Base-by-base conservation (phyloP, 2,797 vertebrate genomes). In the Columba guinea region DNA sequence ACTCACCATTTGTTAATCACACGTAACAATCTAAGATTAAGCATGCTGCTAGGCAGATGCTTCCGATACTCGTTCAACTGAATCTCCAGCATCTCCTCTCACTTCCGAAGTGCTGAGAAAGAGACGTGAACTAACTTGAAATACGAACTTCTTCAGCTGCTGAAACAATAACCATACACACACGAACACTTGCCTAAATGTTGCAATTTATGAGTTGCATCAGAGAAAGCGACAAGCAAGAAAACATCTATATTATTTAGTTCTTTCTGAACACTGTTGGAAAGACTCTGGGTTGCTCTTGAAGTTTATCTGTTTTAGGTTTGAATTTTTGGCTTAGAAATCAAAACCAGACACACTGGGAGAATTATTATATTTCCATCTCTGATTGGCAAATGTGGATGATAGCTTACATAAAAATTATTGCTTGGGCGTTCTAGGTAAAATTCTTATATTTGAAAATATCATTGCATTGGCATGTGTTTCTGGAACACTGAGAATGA, bases 51-150 rank as follows among this genome's bases (percentile, higher is more conserved):
- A 56, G 89, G 89, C 67, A 96, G 56, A 76, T 79, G 46, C 59
- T 90, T 87, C 83, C 23, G 51, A 48, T 85, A 17, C 24, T 77
- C 59, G 21, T 78, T 85, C 71, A 69, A 55, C 55, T 55, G 67
- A 90, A 69, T 71, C 35, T 55, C 71, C 1, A 3, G 76, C 59
- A 67, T 71, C 35, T 93, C 24, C 59, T 63, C 68, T 92, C 79
- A 35, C 68, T 81, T 92, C 80, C 88, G 83, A 92, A 82, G 75
- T n/a, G 55, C 56, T 69, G 75, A 75, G 89, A 90, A 80, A 92
- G 78, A 82, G 53, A 24, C 76, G 88, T 76, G 89, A 90, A 76
- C 84, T 83, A 52, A 90, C 87, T 93, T 93, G 89, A 95, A 93
- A 88, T 55, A 24, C 58, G 32, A 26, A 75, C n/a, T 41, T 67